Base-by-base conservation (phyloP, 2,888 invertebrate species). In the Clistopyga incitator region DNA sequence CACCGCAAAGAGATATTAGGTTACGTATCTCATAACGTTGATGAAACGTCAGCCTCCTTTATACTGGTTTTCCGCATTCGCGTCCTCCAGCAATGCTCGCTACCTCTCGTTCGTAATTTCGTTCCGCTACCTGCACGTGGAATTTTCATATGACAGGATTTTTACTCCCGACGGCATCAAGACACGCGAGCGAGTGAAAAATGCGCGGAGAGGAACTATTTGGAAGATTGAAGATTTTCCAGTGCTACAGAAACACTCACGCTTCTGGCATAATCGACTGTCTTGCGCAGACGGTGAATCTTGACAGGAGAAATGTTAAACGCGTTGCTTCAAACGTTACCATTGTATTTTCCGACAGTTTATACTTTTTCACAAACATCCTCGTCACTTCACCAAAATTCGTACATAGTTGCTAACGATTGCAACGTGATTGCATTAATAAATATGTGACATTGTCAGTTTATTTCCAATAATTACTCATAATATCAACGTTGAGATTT, bases 171-270 rank as follows among this genome's bases (percentile, higher is more conserved):
- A 18, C 64, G 10, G 64, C 64, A 64, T 42, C 38, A 20, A 64
- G 38, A 64, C 42, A 20, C 38, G 42, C 18, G 64, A 64, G 56
- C 56, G 25, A 11, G 56, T 23, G 25, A 15, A 25, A 80, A 80
- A 83, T 72, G 71, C 71, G 38, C 23, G 50, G 18, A 13, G 75
- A 72, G 42, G 42, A 61, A 83, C 71, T 83, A 79, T 76, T 59
- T 67, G 79, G n/a, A 72, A 83, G 75, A 83, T 83, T 83, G 82
- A 79, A 83, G 71, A 76, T 78, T 81, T 81, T 81, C 47, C 56
- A n/a, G 38, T 59, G 75, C 67, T 29, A 67, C 45, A 52, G 75
- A 61, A 70, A 75, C 68, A 68, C 56, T 56, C 25, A 23, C 23
- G 56, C 25, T 25, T 13, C 47, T 25, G 67, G 67, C 47, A 82